phyloP scores from a whole-genome alignment of 2,113 vertebrate genomes.

The Emberiza fucata region DNA sequence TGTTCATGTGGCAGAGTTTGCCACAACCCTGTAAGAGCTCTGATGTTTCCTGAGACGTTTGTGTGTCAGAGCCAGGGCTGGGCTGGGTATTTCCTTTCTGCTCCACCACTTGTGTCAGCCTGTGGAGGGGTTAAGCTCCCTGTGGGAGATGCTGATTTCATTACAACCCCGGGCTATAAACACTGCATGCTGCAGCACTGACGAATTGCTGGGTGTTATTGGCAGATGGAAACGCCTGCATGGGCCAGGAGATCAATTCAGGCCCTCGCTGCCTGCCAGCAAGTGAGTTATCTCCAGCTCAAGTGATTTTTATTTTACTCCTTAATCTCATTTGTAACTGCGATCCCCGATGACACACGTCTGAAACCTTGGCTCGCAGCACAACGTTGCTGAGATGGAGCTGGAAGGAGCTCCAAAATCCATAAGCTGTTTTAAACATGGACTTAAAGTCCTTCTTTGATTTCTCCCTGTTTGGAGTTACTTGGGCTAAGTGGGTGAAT shows the following conservation, averaged over 20 bases:
- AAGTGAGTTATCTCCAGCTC: conserved; percentile 64
- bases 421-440: not conserved
- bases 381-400: not conserved
- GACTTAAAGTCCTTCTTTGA: not conserved
- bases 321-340: conserved; percentile 67
- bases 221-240: not conserved
- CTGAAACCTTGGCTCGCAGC: conserved; percentile 48
- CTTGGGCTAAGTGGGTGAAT: not conserved
- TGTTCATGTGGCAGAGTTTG: rapidly evolving
- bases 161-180: conserved; percentile 41
- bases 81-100: not conserved
- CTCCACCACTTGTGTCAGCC: not conserved
- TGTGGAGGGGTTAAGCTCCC: not conserved
- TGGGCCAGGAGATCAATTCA: conserved; percentile 68
- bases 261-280: conserved; percentile 38
- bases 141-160: conserved; percentile 49
- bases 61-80: not conserved
- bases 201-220: conserved; percentile 64
- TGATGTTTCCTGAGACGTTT: not conserved
- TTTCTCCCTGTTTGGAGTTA: not conserved
- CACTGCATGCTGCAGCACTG: conserved; percentile 1
- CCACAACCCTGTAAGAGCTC: not conserved
- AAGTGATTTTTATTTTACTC: conserved; percentile 63
- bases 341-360: conserved; percentile 36
- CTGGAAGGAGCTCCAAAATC: conserved; percentile 12